Evolutionary conservation across 2,888 invertebrate genomes (phyloP), one percentile per base, ranked within the genome.

Genomic region (Tenthredo notha): DNA sequence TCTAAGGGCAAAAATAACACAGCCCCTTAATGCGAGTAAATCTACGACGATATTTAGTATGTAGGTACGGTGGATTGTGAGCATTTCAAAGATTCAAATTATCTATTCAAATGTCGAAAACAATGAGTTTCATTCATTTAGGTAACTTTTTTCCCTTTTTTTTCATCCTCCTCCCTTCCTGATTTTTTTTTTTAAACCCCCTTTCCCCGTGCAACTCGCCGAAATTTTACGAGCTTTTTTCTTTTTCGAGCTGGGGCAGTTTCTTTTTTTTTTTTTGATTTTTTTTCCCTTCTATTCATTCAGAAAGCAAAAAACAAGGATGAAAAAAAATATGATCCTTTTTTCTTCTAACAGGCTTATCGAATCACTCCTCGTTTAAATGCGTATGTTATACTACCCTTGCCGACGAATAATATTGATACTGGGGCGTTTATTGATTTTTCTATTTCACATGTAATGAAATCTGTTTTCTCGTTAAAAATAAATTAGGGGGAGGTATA

Each of bases 1-100:
- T 98, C 98, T 98, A 93, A 91, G 93, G 92, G 93, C 92, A 93
- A 93, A 93, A 93, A 93, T 89, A 93, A 93, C 88, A 93, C 88
- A 92, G 92, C 90, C 92, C 92, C 90, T 92, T 91, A 90, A 90
- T 90, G 88, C 89, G 87, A 67, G 83, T 80, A 40, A 25, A 80
- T 61, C 80, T 80, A 80, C 80, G 61, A 80, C 80, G 61, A 37
- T 77, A 25, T 25, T 18, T 33, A 10, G 21, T 29, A 33, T 15
- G 21, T 29, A 33, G 15, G 33, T 33, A 33, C 29, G 33, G 12
- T 18, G 43, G 43, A 74, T n/a, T 74, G 40, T 74, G n/a, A 67
- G 6, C 67, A 67, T 21, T 61, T 61, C 25, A 61, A 61, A 61
- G 25, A 61, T 61, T 25, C 61, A 54, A 54, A 54, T 18, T 54